These are phyloP conservation scores for Phaetusa simplex DNA, from an alignment of 2,113 vertebrate genomes.

Conservation along the genomic window DNA sequence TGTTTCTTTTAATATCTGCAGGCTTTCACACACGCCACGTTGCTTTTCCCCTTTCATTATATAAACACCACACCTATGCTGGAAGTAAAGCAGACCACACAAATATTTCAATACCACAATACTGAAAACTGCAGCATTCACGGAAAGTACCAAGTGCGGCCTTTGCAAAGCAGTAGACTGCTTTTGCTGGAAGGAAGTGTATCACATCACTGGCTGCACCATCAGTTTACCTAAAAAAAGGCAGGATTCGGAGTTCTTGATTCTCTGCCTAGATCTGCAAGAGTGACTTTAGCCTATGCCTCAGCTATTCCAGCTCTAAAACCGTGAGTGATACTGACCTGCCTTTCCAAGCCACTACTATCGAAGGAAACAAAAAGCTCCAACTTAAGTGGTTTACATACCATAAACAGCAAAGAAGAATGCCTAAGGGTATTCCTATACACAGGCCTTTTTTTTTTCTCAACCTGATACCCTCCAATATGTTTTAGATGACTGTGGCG, in stretches of 20 bases:
- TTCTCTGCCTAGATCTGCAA: background rate
- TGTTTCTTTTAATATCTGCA: background rate
- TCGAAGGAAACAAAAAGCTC: background rate
- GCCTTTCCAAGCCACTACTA: background rate
- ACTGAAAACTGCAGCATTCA: background rate
- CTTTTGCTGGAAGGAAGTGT: background rate
- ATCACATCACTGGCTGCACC: background rate
- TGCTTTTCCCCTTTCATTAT: background rate
- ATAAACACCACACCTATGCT: background rate
- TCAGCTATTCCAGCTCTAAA: background rate
- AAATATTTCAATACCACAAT: background rate
- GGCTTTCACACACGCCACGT: background rate
- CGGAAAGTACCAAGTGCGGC: accelerated
- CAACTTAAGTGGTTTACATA: background rate
- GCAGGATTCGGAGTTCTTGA: background rate
- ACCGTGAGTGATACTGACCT: background rate
- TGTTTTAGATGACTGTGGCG: background rate
- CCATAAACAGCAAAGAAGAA: background rate
- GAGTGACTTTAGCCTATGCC: background rate
- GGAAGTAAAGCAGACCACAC: background rate
- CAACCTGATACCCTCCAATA: background rate
- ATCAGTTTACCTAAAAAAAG: background rate
- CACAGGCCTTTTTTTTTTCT: background rate
- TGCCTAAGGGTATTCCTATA: background rate
- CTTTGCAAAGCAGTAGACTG: background rate